Conservation (phyloP, 2,113 vertebrate species). For the Melozone crissalis region DNA sequence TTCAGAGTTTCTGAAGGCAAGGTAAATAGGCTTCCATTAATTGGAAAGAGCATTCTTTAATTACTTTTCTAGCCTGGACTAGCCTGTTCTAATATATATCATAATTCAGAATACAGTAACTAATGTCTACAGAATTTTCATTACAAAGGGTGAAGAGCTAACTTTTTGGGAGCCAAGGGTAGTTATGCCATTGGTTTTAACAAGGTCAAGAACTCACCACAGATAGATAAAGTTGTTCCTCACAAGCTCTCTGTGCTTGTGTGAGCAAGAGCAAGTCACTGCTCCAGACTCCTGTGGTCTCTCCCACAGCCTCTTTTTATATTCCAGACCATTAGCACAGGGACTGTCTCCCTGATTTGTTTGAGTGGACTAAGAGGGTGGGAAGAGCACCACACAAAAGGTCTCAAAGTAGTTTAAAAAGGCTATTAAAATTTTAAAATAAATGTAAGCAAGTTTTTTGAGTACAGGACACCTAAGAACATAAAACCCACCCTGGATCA, state of each 20-base stretch:
- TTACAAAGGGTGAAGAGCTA: conserved; percentile 40
- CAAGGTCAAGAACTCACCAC: conserved; percentile 40
- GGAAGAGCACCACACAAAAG: background rate
- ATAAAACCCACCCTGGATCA: background rate
- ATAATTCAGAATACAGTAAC: conserved; percentile 36
- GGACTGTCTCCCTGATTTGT: background rate
- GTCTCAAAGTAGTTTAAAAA: background rate
- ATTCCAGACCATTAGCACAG: background rate
- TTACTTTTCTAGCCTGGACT: conserved; percentile 61
- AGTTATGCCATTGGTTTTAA: conserved; percentile 37
- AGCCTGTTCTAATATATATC: conserved; percentile 55
- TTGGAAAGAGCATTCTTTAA: conserved; percentile 55
- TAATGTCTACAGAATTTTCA: conserved; percentile 41
- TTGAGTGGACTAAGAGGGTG: background rate
- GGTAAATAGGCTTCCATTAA: conserved; percentile 54
- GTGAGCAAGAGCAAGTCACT: background rate
- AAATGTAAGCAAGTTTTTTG: background rate
- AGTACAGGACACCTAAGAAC: fast-evolving
- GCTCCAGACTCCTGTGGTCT: background rate
- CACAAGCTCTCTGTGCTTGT: background rate
- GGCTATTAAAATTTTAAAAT: background rate
- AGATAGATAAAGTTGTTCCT: conserved; percentile 2
- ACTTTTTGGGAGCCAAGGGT: background rate
- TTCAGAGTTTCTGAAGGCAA: conserved; percentile 56
- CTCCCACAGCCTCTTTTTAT: background rate